These are phyloP conservation scores for Rhamphomyia laevipes DNA, from an alignment of 2,888 invertebrate genomes.

Conservation along the genomic window DNA sequence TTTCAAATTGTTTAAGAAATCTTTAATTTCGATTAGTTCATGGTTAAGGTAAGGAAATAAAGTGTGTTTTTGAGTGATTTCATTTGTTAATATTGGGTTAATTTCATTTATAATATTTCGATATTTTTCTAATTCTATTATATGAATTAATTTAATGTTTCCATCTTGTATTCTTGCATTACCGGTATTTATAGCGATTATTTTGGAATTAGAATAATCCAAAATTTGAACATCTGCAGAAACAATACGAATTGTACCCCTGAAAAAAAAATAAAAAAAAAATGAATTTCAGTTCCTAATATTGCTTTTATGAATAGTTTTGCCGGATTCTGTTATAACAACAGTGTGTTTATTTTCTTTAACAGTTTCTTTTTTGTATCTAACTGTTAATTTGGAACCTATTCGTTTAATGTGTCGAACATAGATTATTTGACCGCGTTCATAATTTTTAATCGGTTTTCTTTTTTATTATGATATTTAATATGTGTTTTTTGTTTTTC, in stretches of 20 bases:
- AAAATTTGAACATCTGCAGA: constrained; percentile 7
- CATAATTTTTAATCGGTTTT: constrained; percentile 9
- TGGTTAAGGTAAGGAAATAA: background rate
- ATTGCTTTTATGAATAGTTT: constrained; percentile 7
- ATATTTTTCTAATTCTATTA: constrained; percentile 7
- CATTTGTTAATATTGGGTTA: background rate
- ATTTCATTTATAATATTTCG: background rate
- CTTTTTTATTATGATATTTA: constrained; percentile 13
- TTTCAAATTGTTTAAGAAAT: background rate
- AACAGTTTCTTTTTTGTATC: constrained; percentile 11
- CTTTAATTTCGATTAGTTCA: background rate
- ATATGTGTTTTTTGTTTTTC: constrained; percentile 10
- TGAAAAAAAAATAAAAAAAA: constrained; percentile 1
- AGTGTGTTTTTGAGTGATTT: background rate
- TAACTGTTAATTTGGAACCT: constrained; percentile 10
- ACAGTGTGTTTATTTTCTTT: constrained; percentile 7
- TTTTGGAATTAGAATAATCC: constrained; percentile 9
- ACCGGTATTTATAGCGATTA: constrained; percentile 7
- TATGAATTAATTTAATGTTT: constrained; percentile 8
- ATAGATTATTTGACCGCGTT: constrained; percentile 10
- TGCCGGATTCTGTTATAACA: constrained; percentile 7
- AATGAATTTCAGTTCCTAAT: constrained; percentile 6
- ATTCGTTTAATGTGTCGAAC: constrained; percentile 9
- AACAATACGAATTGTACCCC: background rate
- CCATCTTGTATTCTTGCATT: constrained; percentile 9